phyloP scores from a whole-genome alignment of 2,797 vertebrate genomes.

The Martes flavigula region DNA sequence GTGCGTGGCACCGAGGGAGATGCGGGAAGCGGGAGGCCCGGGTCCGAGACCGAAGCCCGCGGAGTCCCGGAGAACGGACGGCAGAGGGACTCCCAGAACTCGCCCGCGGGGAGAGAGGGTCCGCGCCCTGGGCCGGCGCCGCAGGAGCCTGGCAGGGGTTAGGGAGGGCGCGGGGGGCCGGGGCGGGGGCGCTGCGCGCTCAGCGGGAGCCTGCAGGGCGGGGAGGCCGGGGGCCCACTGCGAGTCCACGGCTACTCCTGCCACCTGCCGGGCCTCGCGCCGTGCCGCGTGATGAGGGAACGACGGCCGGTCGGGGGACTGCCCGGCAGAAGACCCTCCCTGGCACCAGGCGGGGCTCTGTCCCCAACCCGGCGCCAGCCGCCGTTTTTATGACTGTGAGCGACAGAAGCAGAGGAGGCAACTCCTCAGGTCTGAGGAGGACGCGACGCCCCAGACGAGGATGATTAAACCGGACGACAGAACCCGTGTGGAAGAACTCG shows the following conservation, averaged over 20 bases:
- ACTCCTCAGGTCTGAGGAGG: not conserved
- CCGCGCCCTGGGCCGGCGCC: accelerated
- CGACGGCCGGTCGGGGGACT: too few species aligned
- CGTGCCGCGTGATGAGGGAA: too few species aligned
- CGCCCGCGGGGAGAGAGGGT: too few species aligned
- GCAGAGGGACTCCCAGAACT: not conserved
- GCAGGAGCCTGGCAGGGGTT: not conserved
- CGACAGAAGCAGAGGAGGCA: not conserved
- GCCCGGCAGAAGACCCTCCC: not conserved
- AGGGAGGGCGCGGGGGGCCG: not conserved
- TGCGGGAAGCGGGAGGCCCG: accelerated
- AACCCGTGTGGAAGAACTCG: not conserved
- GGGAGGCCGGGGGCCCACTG: not conserved
- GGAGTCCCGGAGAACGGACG: not conserved
- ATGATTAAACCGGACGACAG: accelerated
- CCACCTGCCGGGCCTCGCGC: not conserved
- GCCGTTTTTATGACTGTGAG: accelerated
- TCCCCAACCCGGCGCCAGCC: not conserved
- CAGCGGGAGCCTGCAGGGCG: not conserved
- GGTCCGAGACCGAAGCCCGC: accelerated
- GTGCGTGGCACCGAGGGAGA: too few species aligned
- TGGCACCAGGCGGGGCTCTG: accelerated
- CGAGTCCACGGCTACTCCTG: not conserved
- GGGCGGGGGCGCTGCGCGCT: accelerated
- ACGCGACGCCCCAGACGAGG: not conserved